phyloP scores from a whole-genome alignment of 2,113 vertebrate species.

The Acrocephalus arundinaceus region DNA sequence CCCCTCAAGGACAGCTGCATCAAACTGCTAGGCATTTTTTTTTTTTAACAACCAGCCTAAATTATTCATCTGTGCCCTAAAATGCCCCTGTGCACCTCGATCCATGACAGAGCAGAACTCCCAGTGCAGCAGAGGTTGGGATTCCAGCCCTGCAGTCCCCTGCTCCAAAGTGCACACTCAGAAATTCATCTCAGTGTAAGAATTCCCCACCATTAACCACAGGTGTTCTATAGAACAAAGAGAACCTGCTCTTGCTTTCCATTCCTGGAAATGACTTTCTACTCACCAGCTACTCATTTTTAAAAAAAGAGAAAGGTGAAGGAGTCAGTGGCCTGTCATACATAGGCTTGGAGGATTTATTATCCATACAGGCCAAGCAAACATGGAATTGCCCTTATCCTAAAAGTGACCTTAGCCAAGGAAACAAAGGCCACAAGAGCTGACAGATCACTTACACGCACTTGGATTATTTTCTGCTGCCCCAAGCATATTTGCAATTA shows the following conservation, averaged over 20 bases:
- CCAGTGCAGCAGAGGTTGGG: not conserved
- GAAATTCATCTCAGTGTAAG: not conserved
- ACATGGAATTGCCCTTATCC: not conserved
- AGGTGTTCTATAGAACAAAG: not conserved
- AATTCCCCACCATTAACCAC: not conserved
- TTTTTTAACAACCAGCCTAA: not conserved
- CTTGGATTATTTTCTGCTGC: slow-evolving; percentile 21
- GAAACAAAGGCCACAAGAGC: slow-evolving; percentile 20
- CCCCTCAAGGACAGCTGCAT: not conserved
- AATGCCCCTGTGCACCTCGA: not conserved
- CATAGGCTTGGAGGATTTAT: not conserved
- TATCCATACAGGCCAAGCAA: not conserved
- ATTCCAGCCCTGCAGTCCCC: not conserved
- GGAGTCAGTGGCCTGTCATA: not conserved
- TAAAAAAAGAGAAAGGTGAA: not conserved
- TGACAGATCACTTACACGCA: not conserved
- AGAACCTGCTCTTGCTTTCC: slow-evolving; percentile 50
- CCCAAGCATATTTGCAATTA: slow-evolving; percentile 20
- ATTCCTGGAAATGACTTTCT: not conserved
- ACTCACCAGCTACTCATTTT: not conserved
- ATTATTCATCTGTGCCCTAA: not conserved
- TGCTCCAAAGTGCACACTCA: not conserved
- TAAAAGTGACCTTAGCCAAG: not conserved
- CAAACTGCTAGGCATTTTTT: not conserved
- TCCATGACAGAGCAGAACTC: not conserved